A percentile compares a stretch with the other conserved stretches of the same genome.
These are phyloP conservation scores for Syritta pipiens DNA, from an alignment of 2,888 invertebrate species.

Conservation along the genomic window DNA sequence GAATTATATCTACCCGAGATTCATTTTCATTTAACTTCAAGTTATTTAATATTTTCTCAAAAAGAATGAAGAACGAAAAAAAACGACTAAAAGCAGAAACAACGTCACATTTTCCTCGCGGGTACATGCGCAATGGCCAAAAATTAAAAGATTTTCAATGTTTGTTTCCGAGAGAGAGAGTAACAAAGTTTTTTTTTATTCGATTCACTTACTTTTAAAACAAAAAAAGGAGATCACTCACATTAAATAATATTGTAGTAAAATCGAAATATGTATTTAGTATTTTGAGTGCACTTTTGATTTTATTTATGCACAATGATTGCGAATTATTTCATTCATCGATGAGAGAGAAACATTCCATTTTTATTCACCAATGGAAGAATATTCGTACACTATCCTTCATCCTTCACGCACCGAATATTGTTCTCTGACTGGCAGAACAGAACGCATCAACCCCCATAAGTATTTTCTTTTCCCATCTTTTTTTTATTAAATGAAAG, in stretches of 20 bases:
- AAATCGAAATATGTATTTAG: not conserved
- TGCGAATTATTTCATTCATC: not conserved
- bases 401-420: slow-evolving; percentile 52
- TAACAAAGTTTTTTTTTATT: slow-evolving; percentile 14
- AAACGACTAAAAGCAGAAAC: slow-evolving; percentile 20
- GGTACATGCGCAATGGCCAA: slow-evolving; percentile 46
- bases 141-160: slow-evolving; percentile 42
- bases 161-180: slow-evolving; percentile 30
- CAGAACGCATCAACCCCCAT: slow-evolving; percentile 22
- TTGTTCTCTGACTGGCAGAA: slow-evolving; percentile 42
- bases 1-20: slow-evolving; percentile 12
- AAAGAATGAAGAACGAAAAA: too few relatives aligned
- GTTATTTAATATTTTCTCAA: slow-evolving; percentile 49
- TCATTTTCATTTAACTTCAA: slow-evolving; percentile 31
- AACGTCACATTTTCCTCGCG: slow-evolving; percentile 39
- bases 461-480: too few relatives aligned
- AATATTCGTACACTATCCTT: slow-evolving; percentile 7
- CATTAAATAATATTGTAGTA: not conserved
- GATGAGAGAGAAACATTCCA: not conserved
- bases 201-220: slow-evolving; percentile 25
- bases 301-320: too few relatives aligned
- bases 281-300: not conserved
- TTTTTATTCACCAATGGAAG: not conserved
- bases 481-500: slow-evolving; percentile 44
- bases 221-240: slow-evolving; percentile 1